Base-by-base conservation (phyloP, 2,888 invertebrate species). In the Beris morrisii region DNA sequence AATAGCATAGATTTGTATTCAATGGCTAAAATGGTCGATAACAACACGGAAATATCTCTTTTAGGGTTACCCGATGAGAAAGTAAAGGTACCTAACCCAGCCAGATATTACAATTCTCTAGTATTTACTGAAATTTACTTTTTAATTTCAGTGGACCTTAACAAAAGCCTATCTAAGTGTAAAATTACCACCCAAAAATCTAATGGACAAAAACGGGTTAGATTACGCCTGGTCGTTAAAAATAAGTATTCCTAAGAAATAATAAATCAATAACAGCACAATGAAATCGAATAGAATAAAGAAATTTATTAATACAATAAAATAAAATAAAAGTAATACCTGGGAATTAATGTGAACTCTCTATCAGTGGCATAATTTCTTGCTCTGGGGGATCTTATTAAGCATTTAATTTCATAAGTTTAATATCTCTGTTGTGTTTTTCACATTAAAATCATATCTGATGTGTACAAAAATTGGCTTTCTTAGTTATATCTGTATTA, bases 1-100 rank as follows among this genome's bases (percentile, higher is more conserved):
- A 74, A 81, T 15, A 77, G 91, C 9, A 71, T 78, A 22, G 73
- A 76, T 45, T 78, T 89, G 7, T 83, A 82, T 69, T 78, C 84
- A 0, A 75, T 82, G 3, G 75, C 76, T 53, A 71, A 1, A 67
- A 58, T 7, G 9, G 76, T 71, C 4, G 71, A 79, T 13, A 68
- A 73, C 1, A 70, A 74, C 4, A 78, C 80, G 1, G 74, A 73
- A 45, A 81, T 87, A 44, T 73, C 72, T 7, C 72, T 89, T 70
- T 76, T 88, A 30, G 88, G 87, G 12, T 82, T 82, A 74, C 68
- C 73, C 15, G 72, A 73, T 5, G 70, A 74, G n/a, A 50, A 71
- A 64, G 72, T 81, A 53, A 68, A 75, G 72, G 78, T 77, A 65
- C 11, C 9, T 38, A 38, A 38, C n/a, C 22, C 22, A 22, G 22